Conservation (phyloP, 2,797 vertebrate species). For the Pantherophis alleghaniensis region DNA sequence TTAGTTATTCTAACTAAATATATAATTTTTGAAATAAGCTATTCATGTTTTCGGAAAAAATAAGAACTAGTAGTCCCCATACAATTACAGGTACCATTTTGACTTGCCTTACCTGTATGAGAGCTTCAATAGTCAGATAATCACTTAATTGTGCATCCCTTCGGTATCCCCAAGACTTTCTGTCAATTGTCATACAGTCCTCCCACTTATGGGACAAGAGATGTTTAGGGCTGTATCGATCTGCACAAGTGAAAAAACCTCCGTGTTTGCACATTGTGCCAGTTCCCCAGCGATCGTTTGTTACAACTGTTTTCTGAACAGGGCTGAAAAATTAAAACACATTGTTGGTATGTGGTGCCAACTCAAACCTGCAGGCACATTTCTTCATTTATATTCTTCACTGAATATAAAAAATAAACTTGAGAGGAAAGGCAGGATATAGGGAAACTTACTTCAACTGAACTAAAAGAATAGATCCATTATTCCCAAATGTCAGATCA, state of each 20-base stretch:
- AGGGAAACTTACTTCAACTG: background rate
- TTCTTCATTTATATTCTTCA: background rate
- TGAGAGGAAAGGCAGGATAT: background rate
- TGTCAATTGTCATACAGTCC: slow-evolving; percentile 96
- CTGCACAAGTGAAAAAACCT: slow-evolving; percentile 89
- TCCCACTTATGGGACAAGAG: slow-evolving; percentile 94
- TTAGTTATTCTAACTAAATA: background rate
- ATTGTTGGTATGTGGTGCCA: background rate
- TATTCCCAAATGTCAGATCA: background rate
- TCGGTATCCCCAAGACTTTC: slow-evolving; percentile 88
- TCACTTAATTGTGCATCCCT: slow-evolving; percentile 82
- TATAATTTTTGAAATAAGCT: background rate
- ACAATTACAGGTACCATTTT: background rate
- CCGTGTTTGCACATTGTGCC: slow-evolving; percentile 87
- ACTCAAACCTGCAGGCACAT: background rate
- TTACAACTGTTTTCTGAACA: slow-evolving; percentile 89
- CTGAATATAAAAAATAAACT: accelerated
- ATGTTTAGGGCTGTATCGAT: slow-evolving; percentile 89
- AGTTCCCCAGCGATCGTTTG: slow-evolving; percentile 92
- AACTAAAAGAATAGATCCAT: background rate
- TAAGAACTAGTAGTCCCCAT: background rate
- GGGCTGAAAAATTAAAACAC: slow-evolving; percentile 75
- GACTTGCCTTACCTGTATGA: slow-evolving; percentile 75
- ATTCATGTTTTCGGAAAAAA: background rate
- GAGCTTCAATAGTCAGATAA: slow-evolving; percentile 80